Evolutionary conservation across 2,888 invertebrate species (phyloP), one percentile per base, ranked within the genome.

Genomic region (Acanthopleura granulata): DNA sequence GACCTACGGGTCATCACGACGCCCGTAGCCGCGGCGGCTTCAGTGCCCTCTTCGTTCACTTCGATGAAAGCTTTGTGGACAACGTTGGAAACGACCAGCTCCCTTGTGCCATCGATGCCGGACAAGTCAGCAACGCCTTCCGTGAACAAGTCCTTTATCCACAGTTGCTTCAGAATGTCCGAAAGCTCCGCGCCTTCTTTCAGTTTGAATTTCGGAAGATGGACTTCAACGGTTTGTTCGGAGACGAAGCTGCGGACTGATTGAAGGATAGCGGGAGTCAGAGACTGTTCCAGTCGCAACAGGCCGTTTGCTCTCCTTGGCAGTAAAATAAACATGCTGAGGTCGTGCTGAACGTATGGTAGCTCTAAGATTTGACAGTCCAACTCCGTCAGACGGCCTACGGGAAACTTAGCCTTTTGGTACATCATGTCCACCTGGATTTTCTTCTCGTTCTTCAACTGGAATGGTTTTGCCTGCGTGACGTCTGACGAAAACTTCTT

Each of bases 321-420:
- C 22, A 89, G 81, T 9, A 89, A 12, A 16, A 89, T 75, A 9
- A 87, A 72, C 88, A 89, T 87, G 73, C 83, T 82, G 6, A 86
- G 74, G 18, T 84, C 82, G 11, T 82, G 82, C 66, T 82, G 81
- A 0, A 76, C 90, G 85, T 96, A 97, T 6, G 94, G 93, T 87
- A 97, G 84, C 88, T 94, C 94, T 72, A 97, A 87, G 9, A 94
- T 92, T 88, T 96, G 95, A 75, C 95, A 93, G 87, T 94, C 93
- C 79, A 97, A 92, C 3, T 94, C 91, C 74, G 93, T 92, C 70
- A 77, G 78, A 0, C 75, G 66, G 9, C 78, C 82, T 69, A 77
- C 91, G 79, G 92, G 94, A 83, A 93, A 94, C 86, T 95, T 94
- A 78, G 92, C 92, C 50, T 93, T 92, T 0, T 92, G 93, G 18